Base-by-base conservation (phyloP, 2,113 vertebrate species). In the Casuarius casuarius region DNA sequence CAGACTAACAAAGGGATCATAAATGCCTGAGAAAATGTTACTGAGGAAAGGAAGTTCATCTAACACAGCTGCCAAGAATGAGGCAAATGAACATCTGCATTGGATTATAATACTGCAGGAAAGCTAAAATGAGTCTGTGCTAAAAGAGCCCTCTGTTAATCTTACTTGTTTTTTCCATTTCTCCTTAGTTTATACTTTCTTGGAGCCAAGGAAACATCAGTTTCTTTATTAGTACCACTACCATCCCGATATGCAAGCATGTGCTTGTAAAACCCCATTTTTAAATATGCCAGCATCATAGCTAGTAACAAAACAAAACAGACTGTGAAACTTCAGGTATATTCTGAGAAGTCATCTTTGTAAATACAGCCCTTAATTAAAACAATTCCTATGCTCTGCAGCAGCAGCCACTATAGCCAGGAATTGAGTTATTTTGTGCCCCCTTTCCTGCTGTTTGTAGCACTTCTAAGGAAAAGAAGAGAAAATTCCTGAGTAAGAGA, bases 11-110 rank as follows among this genome's bases (percentile, higher is more conserved):
- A 91, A 93, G 59, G 70, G 73, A 84, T 77, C 93, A 96, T 78
- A 93, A 97, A 88, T 86, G 84, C 93, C 90, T 94, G 89, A 96
- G 95, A 95, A 97, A 96, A 91, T 73, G 52, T 95, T 86, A 19
- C 49, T 73, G 76, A 81, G 74, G 62, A 94, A 71, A 95, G 96
- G 95, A 97, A 97, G 95, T 95, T 88, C 73, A 52, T 90, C 62
- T 86, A 79, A 76, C 28, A 78, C 48, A 77, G 81, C 79, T 96
- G 96, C 92, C 92, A 97, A 94, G 93, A 97, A 80, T 91, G 84
- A 96, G 74, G 74, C 74, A 92, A 91, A 97, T 54, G 51, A 96
- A 97, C 97, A 97, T 97, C 96, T 97, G 97, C 81, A 78, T 51
- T 90, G 68, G 92, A 94, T 97, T 97, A 95, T 31, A 68, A 72